Base-by-base conservation (phyloP, 2,797 vertebrate genomes). In the Malurus leucopterus region DNA sequence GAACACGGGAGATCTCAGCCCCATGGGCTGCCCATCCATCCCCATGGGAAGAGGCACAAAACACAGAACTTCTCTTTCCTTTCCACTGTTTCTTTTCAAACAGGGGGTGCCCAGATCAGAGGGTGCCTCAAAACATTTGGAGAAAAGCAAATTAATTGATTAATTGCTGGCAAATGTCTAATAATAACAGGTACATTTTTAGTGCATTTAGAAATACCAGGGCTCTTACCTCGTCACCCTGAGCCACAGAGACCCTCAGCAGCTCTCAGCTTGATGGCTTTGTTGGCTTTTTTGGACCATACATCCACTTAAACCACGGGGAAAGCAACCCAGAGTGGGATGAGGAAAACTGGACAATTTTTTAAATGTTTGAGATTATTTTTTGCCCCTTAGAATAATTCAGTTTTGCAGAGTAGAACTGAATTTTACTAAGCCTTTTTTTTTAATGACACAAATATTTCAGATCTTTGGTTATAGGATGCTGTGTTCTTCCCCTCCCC, bases 121-220 rank as follows among this genome's bases (percentile, higher is more conserved):
- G n/a, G 21, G 20, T 57, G 23, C 61, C 49, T 84, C 21, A 62
- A 83, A 73, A 63, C 38, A 49, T 41, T 73, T 47, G 47, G 61
- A 70, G 57, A 53, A 74, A 74, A 83, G 83, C 64, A 80, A 71
- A 38, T 64, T 92, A 74, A 50, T 72, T 73, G 53, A 76, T 92
- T 70, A 89, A 87, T 44, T 87, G 49, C 78, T 90, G 82, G 29
- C 41, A 84, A 90, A 74, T 61, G 34, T 46, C 50, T 89, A 46
- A 80, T 71, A 79, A 71, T 20, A 80, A 74, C 1, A 1, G 72
- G 41, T 84, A 67, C 19, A 14, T 61, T 43, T 63, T 69, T 57
- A 85, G 65, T 30, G 59, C 27, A 24, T 46, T 72, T 63, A 44
- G 59, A 58, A 75, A 70, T 41, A 61, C 4, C n/a, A 10, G 30